Conservation (phyloP, 2,888 invertebrate species). For the Lycaena phlaeas region DNA sequence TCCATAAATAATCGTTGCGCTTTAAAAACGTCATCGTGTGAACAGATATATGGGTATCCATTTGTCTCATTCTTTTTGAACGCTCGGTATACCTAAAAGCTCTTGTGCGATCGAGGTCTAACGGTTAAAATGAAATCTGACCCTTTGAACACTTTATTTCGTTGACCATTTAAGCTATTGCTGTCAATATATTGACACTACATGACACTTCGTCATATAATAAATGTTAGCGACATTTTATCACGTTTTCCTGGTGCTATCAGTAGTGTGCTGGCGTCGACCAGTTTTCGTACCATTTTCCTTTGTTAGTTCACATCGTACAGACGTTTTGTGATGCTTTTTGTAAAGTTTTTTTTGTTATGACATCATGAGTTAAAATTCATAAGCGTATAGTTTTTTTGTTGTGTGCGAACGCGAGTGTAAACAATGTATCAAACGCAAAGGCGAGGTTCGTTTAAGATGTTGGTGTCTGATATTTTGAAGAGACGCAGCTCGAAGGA, state of each 20-base stretch:
- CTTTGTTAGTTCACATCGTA: conserved; percentile 46
- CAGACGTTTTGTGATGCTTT: conserved; percentile 38
- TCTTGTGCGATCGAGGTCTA: too few relatives aligned
- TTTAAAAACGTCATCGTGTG: too few relatives aligned
- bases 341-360: conserved; percentile 10
- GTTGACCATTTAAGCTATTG: too few relatives aligned
- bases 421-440: not conserved
- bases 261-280: conserved; percentile 26
- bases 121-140: too few relatives aligned
- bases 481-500: not conserved
- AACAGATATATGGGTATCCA: too few relatives aligned
- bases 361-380: not conserved
- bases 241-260: conserved; percentile 40
- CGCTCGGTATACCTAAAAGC: too few relatives aligned
- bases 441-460: not conserved
- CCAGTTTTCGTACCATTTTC: conserved; percentile 52
- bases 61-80: too few relatives aligned
- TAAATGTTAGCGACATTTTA: conserved; percentile 31
- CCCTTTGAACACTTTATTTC: too few relatives aligned
- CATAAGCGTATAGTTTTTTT: not conserved
- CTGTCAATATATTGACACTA: too few relatives aligned
- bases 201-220: not conserved
- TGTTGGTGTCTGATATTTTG: conserved; percentile 1
- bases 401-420: not conserved
- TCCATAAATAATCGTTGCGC: too few relatives aligned